These are phyloP conservation scores for Nomada fucata DNA, from an alignment of 2,888 invertebrate species.

Conservation along the genomic window DNA sequence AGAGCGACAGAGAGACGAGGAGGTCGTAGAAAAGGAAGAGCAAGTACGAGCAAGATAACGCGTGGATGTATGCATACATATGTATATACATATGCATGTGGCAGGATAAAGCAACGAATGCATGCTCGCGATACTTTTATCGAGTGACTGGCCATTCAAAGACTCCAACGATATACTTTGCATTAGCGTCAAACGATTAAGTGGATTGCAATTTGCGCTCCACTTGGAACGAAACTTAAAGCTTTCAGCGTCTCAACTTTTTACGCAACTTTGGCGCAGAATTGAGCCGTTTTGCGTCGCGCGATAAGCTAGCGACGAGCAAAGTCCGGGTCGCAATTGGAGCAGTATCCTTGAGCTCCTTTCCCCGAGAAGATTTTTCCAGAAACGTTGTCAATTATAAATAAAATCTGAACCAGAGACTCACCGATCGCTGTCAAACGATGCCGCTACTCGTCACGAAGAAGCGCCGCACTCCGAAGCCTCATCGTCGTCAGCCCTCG, in stretches of 20 bases:
- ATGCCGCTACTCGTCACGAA: slow-evolving; percentile 5
- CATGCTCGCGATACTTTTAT: slow-evolving; percentile 43
- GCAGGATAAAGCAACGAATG: slow-evolving; percentile 45
- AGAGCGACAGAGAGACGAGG: not conserved
- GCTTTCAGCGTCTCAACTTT: no score
- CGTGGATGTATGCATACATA: not conserved
- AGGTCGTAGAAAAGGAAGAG: slow-evolving; percentile 29
- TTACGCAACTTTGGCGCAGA: no score
- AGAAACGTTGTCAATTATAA: not conserved
- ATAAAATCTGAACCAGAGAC: not conserved
- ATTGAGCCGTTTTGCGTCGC: not conserved
- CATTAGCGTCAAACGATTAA: not conserved
- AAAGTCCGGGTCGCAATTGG: not conserved
- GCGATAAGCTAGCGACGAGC: not conserved
- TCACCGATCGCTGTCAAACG: slow-evolving; percentile 28
- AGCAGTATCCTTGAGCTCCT: not conserved
- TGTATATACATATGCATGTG: not conserved
- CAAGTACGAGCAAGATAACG: slow-evolving; percentile 38
- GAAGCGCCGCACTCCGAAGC: slow-evolving; percentile 6
- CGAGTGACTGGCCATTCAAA: slow-evolving; percentile 53
- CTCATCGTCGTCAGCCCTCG: slow-evolving; percentile 19
- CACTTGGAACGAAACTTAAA: no score
- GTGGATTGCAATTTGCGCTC: not conserved
- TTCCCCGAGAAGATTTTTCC: not conserved
- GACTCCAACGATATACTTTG: slow-evolving; percentile 8